A percentile compares a stretch with the other conserved stretches of the same genome.
Evolutionary conservation across 2,888 invertebrate species (phyloP).

Genomic region (Hydrotaea cyrtoneurina): DNA sequence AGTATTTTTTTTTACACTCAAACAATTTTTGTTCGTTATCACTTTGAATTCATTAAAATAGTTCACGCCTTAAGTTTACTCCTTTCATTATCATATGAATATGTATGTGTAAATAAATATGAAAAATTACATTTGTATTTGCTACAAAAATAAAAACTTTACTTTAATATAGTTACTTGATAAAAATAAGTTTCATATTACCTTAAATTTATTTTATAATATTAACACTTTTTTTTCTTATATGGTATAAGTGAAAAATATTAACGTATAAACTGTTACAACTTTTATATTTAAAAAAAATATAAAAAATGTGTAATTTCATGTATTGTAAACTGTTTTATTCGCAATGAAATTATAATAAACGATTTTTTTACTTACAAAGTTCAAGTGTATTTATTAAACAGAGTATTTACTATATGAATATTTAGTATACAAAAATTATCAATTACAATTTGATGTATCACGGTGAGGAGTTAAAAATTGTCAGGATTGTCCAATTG

Average conservation of each 20-base stretch:
- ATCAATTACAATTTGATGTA: too few species aligned
- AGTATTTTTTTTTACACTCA: not conserved
- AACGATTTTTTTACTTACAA: not conserved
- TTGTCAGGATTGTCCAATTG: too few species aligned
- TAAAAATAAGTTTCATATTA: not conserved
- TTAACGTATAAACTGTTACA: constrained; percentile 9
- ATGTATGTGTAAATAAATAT: constrained; percentile 20
- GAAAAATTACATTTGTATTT: constrained; percentile 3
- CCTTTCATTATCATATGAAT: not conserved
- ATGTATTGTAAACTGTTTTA: not conserved
- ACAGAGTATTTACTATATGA: too few species aligned
- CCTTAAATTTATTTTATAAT: constrained; percentile 3
- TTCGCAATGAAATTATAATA: constrained; percentile 13
- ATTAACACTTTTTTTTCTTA: constrained; percentile 4
- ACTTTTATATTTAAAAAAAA: constrained; percentile 21
- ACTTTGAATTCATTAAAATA: not conserved
- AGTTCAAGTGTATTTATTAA: not conserved
- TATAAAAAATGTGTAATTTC: not conserved
- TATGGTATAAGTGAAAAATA: not conserved
- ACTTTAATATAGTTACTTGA: not conserved
- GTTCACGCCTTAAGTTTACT: not conserved
- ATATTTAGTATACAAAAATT: too few species aligned
- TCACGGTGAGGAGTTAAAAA: too few species aligned
- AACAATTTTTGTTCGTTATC: not conserved
- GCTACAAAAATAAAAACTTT: not conserved